Evolutionary conservation across 2,797 vertebrate species (phyloP), one percentile per base, ranked within the genome.

Genomic region (Aselliscus stoliczkanus): DNA sequence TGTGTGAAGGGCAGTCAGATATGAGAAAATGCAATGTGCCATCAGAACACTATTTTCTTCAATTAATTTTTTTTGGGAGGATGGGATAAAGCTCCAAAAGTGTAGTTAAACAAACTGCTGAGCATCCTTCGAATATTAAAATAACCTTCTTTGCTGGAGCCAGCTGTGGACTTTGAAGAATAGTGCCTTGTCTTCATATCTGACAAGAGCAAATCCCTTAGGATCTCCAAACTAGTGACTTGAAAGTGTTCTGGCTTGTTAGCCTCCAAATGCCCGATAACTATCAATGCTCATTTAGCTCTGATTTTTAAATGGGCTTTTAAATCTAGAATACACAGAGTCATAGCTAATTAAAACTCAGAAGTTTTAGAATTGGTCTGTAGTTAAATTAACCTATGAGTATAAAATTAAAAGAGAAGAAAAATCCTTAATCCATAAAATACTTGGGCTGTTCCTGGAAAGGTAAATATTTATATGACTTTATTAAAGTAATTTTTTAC

Each of bases 261-360:
- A 23, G 12, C 80, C 27, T 95, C 34, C 15, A 94, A 47, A 18
- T 73, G 4, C n/a, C 4, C 10, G 1, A 77, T 34, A 85, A 37
- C 34, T 92, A 8, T 90, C 94, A 29, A 54, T 34, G 17, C n/a
- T 80, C 17, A 10, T 83, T 96, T 81, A 79, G 6, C n/a, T 92
- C 11, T 88, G 69, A 58, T 60, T 96, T 96, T 95, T 92, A 93
- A 92, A 60, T 91, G 10, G 65, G 54, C 76, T 96, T 50, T 75
- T 82, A 81, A 79, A 82, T 72, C 25, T 75, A 80, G 52, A 39
- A 42, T 65, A 79, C 20, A 82, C 21, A 65, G 4, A 21, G 34
- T 88, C 52, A 60, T 50, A 72, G 42, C 44, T 86, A 89, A 95
- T 96, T 95, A 94, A n/a, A 75, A 87, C 31, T 83, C 75, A 37